phyloP scores from a whole-genome alignment of 2,888 invertebrate species.

The Alloplasta piceator region DNA sequence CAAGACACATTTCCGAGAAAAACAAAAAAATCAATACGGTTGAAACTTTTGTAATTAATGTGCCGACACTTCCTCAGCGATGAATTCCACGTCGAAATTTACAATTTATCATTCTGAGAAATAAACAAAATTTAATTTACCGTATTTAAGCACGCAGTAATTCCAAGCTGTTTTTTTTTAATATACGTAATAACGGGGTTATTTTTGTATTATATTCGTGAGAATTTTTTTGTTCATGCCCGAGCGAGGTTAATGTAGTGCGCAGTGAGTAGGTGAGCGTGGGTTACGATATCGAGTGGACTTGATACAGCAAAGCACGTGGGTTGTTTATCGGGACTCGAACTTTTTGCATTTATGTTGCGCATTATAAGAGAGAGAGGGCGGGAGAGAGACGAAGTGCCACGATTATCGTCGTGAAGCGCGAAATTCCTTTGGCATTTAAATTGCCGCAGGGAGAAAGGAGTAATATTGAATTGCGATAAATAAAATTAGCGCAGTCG shows the following conservation, averaged over 20 bases:
- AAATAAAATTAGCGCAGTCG: too few species aligned
- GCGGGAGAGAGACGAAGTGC: too few species aligned
- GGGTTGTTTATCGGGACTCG: constrained; percentile 69
- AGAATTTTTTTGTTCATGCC: constrained; percentile 49
- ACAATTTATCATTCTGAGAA: neutral
- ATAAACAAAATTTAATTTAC: neutral
- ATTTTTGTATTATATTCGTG: constrained; percentile 41
- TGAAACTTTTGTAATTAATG: too few species aligned
- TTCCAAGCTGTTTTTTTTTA: neutral
- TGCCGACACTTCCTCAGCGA: too few species aligned
- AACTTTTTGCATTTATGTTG: constrained; percentile 56
- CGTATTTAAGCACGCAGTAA: neutral
- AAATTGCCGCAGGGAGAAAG: neutral
- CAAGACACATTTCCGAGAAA: too few species aligned
- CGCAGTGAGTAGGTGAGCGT: constrained; percentile 48
- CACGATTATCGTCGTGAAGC: neutral
- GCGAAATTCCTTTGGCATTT: constrained; percentile 10
- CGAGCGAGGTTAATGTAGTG: constrained; percentile 35
- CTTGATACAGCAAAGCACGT: constrained; percentile 27
- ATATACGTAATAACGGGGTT: too few species aligned
- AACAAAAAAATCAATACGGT: too few species aligned
- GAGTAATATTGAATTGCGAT: too few species aligned
- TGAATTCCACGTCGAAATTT: neutral
- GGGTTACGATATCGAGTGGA: constrained; percentile 53
- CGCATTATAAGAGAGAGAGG: constrained; percentile 39